Conservation (phyloP, 37 sponge, comb jelly and placozoan genomes). For the Spongilla lacustris region DNA sequence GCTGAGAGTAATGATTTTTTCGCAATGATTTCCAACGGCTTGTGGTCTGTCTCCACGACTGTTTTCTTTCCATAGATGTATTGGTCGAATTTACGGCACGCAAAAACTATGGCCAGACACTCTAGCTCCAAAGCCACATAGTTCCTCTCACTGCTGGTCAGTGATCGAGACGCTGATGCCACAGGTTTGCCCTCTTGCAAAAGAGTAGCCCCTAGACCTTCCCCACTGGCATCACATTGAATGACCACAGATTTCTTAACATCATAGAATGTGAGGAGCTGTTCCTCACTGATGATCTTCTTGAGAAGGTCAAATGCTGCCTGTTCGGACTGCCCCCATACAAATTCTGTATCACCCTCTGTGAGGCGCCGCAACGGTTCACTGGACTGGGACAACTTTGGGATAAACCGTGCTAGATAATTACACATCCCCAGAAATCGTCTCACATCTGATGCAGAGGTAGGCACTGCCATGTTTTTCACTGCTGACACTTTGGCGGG, state of each 20-base stretch:
- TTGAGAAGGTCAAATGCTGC: background rate
- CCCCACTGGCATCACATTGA: conserved; percentile 25
- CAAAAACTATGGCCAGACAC: conserved; percentile 19
- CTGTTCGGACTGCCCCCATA: conserved; percentile 8
- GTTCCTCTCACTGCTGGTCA: conserved; percentile 19
- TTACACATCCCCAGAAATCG: conserved; percentile 48
- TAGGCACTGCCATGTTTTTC: background rate
- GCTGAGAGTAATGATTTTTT: conserved; percentile 29
- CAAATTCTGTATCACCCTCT: conserved; percentile 32
- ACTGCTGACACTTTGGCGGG: conserved; percentile 22
- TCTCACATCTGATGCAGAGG: conserved; percentile 13
- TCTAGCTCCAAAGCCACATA: conserved; percentile 22
- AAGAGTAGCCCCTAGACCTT: conserved; percentile 23
- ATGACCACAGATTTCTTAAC: background rate
- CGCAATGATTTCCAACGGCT: conserved; percentile 23
- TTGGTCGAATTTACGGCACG: conserved; percentile 24
- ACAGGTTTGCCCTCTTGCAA: conserved; percentile 27
- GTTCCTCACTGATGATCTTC: background rate
- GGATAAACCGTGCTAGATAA: conserved; percentile 48
- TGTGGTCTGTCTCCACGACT: conserved; percentile 46
- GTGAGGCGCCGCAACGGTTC: conserved; percentile 21
- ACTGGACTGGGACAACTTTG: conserved; percentile 23
- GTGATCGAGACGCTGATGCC: conserved; percentile 31
- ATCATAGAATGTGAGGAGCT: conserved; percentile 10
- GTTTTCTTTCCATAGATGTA: conserved; percentile 27